Conservation (phyloP, 1,140 invertebrate genomes). For the Platyura marginata region DNA sequence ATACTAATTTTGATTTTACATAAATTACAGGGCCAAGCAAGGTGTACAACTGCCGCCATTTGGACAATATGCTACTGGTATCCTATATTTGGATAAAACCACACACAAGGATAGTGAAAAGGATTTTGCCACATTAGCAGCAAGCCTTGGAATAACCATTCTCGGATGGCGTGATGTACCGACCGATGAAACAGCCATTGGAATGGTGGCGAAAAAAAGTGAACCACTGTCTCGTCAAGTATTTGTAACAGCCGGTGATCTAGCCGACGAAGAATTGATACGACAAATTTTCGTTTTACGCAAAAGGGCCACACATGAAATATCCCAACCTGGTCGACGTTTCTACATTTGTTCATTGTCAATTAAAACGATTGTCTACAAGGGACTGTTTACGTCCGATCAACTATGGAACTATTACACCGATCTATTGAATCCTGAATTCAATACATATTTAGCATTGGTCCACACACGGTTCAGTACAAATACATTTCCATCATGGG, state of each 20-base stretch:
- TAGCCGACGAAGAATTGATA: slow-evolving; percentile 39
- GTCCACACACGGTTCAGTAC: slow-evolving; percentile 96
- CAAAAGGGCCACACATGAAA: slow-evolving; percentile 79
- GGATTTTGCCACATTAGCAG: slow-evolving; percentile 62
- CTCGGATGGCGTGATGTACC: slow-evolving; percentile 86
- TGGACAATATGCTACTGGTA: slow-evolving; percentile 89
- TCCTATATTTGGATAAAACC: slow-evolving; percentile 78
- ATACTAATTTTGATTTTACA: too few species aligned
- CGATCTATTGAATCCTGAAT: slow-evolving; percentile 53
- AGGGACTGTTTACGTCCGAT: slow-evolving; percentile 90
- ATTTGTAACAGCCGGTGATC: slow-evolving; percentile 45
- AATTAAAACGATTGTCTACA: slow-evolving; percentile 82
- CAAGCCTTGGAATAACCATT: slow-evolving; percentile 60
- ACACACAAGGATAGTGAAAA: slow-evolving; percentile 64
- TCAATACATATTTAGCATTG: slow-evolving; percentile 84
- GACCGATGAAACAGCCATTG: slow-evolving; percentile 66
- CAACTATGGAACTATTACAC: slow-evolving; percentile 75
- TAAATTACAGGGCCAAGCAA: slow-evolving; percentile 49
- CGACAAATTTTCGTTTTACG: slow-evolving; percentile 76
- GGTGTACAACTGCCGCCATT: slow-evolving; percentile 65
- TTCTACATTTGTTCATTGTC: slow-evolving; percentile 97
- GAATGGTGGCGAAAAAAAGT: slow-evolving; percentile 73
- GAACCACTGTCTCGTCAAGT: slow-evolving; percentile 95
- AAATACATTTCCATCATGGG: slow-evolving; percentile 98
- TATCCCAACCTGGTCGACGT: slow-evolving; percentile 60